Evolutionary conservation across 2,888 invertebrate genomes (phyloP).

Genomic region (Palloptera scutellata): DNA sequence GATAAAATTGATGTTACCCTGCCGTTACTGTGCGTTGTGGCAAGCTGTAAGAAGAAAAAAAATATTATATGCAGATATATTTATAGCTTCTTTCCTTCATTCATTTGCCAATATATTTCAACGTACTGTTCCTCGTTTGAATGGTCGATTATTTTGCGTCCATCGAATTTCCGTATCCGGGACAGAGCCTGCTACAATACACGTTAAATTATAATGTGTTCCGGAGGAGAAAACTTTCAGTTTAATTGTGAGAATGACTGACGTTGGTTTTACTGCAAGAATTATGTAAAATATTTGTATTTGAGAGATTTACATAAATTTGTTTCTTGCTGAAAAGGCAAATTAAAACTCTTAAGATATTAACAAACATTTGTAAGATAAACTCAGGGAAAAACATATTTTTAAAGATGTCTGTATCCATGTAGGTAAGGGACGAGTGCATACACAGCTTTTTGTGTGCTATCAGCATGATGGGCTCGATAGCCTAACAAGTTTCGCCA

Average conservation of each 20-base stretch:
- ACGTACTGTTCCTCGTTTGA: conserved; percentile 79
- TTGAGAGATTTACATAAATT: no score
- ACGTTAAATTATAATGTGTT: conserved; percentile 79
- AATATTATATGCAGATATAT: not conserved
- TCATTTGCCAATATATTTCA: not conserved
- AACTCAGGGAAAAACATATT: no score
- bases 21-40: conserved; percentile 74
- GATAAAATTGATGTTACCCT: conserved; percentile 79
- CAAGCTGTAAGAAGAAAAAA: conserved; percentile 65
- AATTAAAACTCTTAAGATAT: no score
- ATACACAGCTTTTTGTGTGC: no score
- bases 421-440: no score
- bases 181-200: conserved; percentile 85
- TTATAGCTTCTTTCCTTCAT: not conserved
- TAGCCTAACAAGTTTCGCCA: no score
- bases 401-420: no score
- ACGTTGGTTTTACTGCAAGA: conserved; percentile 78
- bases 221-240: conserved; percentile 80
- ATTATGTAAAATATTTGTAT: no score
- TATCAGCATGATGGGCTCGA: no score
- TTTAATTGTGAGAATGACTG: conserved; percentile 80
- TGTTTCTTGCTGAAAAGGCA: no score
- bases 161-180: conserved; percentile 86
- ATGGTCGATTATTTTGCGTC: conserved; percentile 82
- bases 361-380: no score